Base-by-base conservation (phyloP, 1,140 invertebrate genomes). In the Drosophila novamexicana region DNA sequence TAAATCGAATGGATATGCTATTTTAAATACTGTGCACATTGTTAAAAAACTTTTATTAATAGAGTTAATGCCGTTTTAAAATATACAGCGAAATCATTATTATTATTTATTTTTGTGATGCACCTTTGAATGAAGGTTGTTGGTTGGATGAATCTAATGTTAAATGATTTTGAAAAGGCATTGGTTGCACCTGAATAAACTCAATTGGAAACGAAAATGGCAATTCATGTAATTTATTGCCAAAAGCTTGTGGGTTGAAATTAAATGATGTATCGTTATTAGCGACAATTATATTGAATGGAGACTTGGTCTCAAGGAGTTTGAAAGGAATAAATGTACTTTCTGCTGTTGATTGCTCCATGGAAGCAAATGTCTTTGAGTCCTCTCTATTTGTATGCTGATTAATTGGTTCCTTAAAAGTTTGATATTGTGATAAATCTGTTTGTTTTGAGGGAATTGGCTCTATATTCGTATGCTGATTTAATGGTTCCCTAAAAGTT, bases 131-230 rank as follows among this genome's bases (percentile, higher is more conserved):
- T 2, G 34, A 18, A 9, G 64, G 1, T 12, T 37, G 49, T 47
- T 62, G 44, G 42, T 44, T 44, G 7, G 77, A 64, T 18, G 71
- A 2, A 2, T 80, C 71, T 6, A 85, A 18, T 12, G 64, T 69
- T 1, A 79, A 39, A 7, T 78, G 62, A 49, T 61, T 75, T 65
- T 91, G 82, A 42, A 90, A 91, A 8, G 77, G 69, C 58, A 90
- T 70, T 7, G 90, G 85, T 16, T 91, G 90, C 7, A 91, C 14
- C 12, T 88, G 85, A 36, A 90, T 76, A 32, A 91, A 76, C 2
- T 90, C 85, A 39, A 91, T 64, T 10, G 82, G 90, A 22, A 81
- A 29, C 8, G 83, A 58, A 39, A 85, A 65, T 6, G 82, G 81
- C 5, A 91, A 40, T 12, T 75, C 74, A 12, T 80, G 74, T 2